Conservation (phyloP, 1,140 invertebrate genomes). For the Bombus ignitus region DNA sequence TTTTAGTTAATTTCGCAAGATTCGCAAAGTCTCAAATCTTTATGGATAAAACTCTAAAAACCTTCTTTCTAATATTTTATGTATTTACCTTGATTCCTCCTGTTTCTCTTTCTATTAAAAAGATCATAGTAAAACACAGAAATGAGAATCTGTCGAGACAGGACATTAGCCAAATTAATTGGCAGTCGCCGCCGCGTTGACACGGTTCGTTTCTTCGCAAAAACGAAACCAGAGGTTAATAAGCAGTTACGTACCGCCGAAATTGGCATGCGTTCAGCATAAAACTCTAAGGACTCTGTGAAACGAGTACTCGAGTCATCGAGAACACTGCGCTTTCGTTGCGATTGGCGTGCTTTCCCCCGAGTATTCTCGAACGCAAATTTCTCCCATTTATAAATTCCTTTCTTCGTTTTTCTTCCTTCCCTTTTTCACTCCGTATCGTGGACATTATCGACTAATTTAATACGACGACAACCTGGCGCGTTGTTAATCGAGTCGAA, state of each 20-base stretch:
- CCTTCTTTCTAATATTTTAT: not conserved
- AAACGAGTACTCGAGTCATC: slow-evolving; percentile 36
- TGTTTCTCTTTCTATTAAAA: not conserved
- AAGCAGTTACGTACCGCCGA: slow-evolving; percentile 41
- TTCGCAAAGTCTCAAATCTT: not conserved
- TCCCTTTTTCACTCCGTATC: not conserved
- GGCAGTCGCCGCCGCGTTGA: slow-evolving; percentile 13
- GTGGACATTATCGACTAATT: not conserved
- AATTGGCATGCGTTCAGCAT: slow-evolving; percentile 63
- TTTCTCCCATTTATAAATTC: not conserved
- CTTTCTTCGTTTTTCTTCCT: not conserved
- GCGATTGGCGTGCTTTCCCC: not conserved
- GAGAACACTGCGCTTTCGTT: not conserved
- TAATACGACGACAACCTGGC: not conserved
- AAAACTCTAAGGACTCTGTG: slow-evolving; percentile 49
- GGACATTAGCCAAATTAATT: slow-evolving; percentile 61
- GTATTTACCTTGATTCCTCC: not conserved
- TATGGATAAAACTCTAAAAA: no score
- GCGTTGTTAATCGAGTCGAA: not conserved
- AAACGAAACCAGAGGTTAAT: slow-evolving; percentile 55
- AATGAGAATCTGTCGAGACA: not conserved
- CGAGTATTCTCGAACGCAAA: not conserved
- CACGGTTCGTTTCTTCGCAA: slow-evolving; percentile 41
- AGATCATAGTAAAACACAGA: not conserved
- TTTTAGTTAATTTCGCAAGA: not conserved